phyloP scores from a whole-genome alignment of 2,113 vertebrate genomes.

The Ondatra zibethicus region DNA sequence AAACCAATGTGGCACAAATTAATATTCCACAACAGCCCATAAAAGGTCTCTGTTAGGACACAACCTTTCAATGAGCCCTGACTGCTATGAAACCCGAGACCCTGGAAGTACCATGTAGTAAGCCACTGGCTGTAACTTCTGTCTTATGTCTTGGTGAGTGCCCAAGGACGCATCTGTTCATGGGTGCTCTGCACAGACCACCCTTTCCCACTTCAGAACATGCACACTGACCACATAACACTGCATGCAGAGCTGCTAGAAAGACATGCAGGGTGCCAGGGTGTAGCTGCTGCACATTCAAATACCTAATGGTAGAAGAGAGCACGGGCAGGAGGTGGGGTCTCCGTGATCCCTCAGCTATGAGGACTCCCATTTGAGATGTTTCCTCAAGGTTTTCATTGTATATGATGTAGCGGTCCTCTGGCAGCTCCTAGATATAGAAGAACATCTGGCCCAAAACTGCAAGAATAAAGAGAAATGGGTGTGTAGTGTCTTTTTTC shows the following conservation, averaged over 20 bases:
- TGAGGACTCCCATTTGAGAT: neutral
- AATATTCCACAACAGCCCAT: too few relatives aligned
- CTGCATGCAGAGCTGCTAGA: rapidly evolving
- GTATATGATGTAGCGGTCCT: neutral
- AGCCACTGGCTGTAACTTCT: neutral
- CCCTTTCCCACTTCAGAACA: too few relatives aligned
- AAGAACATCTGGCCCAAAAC: neutral
- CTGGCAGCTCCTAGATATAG: neutral
- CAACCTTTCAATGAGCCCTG: neutral
- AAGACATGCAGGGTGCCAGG: too few relatives aligned
- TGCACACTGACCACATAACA: neutral
- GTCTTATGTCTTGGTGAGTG: rapidly evolving
- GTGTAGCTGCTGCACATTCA: neutral
- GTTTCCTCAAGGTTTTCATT: neutral
- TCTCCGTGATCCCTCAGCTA: neutral
- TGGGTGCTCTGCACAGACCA: neutral
- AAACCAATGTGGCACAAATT: too few relatives aligned
- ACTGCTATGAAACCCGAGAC: neutral
- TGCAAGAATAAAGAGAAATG: neutral
- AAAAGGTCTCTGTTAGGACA: neutral
- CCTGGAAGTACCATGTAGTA: neutral
- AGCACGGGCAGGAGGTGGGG: neutral
- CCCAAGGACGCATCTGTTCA: rapidly evolving
- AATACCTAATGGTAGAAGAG: neutral
- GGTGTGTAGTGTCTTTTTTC: neutral